Percentiles rank a stretch among this genome's conserved stretches.
These are phyloP conservation scores for Acanthopleura granulata DNA, from an alignment of 2,888 invertebrate genomes.

Conservation along the genomic window DNA sequence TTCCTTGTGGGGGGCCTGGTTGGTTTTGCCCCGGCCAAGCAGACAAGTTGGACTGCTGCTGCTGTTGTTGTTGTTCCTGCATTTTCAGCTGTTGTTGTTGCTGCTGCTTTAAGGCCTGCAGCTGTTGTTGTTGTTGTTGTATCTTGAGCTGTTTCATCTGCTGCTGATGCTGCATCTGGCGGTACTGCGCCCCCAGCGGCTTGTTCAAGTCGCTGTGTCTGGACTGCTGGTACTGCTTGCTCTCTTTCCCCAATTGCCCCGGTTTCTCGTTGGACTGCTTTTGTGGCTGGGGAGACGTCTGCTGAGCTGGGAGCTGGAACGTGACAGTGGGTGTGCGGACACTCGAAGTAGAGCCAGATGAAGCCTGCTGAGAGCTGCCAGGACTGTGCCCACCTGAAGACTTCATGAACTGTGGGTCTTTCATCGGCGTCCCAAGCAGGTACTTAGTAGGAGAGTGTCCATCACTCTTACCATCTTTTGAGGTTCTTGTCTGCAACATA, in stretches of 20 bases:
- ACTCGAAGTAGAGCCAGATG: not conserved
- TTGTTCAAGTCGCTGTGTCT: not conserved
- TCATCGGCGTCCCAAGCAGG: constrained; percentile 52
- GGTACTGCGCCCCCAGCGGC: not conserved
- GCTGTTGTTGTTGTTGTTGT: constrained; percentile 19
- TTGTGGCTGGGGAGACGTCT: not conserved
- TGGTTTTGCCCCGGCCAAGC: constrained; percentile 2
- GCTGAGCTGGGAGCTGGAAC: constrained; percentile 5
- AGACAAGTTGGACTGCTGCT: constrained; percentile 1
- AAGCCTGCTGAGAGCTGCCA: not conserved
- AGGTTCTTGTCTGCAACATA: constrained; percentile 21
- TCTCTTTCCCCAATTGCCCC: not conserved
- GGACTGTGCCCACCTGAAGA: constrained; percentile 19
- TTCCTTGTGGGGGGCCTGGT: constrained; percentile 5
- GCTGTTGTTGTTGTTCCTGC: constrained; percentile 18
- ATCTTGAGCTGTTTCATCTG: not conserved
- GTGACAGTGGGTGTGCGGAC: not conserved
- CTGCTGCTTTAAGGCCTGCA: not conserved
- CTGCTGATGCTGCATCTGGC: constrained; percentile 15
- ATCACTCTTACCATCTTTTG: constrained; percentile 23
- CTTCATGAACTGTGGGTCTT: constrained; percentile 52
- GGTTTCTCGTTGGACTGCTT: not conserved
- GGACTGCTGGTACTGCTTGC: not conserved
- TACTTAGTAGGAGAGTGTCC: constrained; percentile 50
- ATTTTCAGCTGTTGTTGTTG: constrained; percentile 7